Conservation (phyloP, 2,113 vertebrate species). For the Brachionichthys hirsutus region DNA sequence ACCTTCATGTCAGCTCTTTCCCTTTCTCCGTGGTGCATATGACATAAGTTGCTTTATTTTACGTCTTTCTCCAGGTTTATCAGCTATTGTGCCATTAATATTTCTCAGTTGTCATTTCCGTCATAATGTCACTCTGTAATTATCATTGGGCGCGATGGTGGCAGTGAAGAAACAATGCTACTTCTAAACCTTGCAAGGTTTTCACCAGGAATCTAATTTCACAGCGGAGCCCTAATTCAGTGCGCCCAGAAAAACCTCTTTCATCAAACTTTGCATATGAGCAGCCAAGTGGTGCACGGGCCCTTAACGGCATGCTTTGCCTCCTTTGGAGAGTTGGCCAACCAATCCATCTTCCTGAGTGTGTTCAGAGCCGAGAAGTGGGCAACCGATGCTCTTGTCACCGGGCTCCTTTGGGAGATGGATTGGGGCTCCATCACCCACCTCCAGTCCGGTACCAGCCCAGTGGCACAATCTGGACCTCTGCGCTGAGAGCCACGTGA, state of each 20-base stretch:
- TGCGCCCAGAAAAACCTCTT: conserved; percentile 81
- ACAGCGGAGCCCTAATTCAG: conserved; percentile 76
- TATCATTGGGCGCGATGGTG: conserved; percentile 10
- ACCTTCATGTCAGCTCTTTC: neutral
- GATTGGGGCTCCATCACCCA: conserved; percentile 79
- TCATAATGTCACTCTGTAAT: conserved; percentile 44
- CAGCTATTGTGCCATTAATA: conserved; percentile 23
- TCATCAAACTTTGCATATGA: conserved; percentile 86
- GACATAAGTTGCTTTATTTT: neutral
- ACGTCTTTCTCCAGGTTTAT: conserved; percentile 5
- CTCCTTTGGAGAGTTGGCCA: conserved; percentile 83
- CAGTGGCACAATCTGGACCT: conserved; percentile 80
- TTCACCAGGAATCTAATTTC: conserved; percentile 75
- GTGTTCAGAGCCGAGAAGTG: conserved; percentile 79
- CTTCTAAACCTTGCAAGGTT: conserved; percentile 62
- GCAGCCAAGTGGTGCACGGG: conserved; percentile 82
- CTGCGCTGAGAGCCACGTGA: conserved; percentile 61
- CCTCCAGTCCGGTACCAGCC: conserved; percentile 79
- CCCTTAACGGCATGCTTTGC: conserved; percentile 83
- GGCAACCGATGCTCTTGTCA: conserved; percentile 81
- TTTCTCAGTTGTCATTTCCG: conserved; percentile 36
- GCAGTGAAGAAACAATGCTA: conserved; percentile 64
- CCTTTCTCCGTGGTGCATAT: neutral
- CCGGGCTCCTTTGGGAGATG: conserved; percentile 91
- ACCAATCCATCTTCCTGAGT: conserved; percentile 86